Evolutionary conservation across 2,797 vertebrate species (phyloP), one percentile per base, ranked within the genome.

Genomic region (Enoplosus armatus): DNA sequence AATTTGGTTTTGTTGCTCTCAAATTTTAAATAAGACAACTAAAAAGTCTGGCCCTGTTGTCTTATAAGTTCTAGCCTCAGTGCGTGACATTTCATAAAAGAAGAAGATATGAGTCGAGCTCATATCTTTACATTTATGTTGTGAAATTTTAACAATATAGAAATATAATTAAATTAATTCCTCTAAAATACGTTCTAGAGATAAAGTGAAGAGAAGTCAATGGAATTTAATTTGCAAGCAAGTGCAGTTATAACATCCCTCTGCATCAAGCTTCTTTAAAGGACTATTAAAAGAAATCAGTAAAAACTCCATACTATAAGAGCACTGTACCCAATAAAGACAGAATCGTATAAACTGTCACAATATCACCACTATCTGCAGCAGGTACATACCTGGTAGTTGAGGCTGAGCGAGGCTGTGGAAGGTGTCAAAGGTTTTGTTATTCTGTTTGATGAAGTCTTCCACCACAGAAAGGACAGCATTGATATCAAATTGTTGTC

Each of bases 401-500:
- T 74, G 75, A 58, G 56, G 33, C 48, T 80, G 76, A 31, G 20
- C 3, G 0, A 5, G 20, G 12, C 47, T 47, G 29, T 35, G 22
- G 39, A 22, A n/a, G 24, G 22, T 41, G 15, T 86, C 66, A 24
- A 53, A 9, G 37, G 5, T 62, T 83, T 81, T 87, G 77, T 93
- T 93, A 72, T 95, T 95, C 75, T 93, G 91, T 72, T 88, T 92
- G 86, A 99, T 93, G 31, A 96, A 89, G 0, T 96, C 95, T 76
- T 97, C 97, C 72, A 97, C 87, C 74, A 96, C 15, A 24, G 95
- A 95, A 45, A 99, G 88, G 3, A 97, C 92, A 12, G 87, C 84
- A 63, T 96, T 97, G 84, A 99, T 96, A 66, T 98, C 95, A 8
- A 81, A 83, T 35, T 88, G 94, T 56, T 89, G 94, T 43, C 75